These are phyloP conservation scores for Drosophila ficusphila DNA, from an alignment of 1,140 invertebrate genomes.

Conservation along the genomic window DNA sequence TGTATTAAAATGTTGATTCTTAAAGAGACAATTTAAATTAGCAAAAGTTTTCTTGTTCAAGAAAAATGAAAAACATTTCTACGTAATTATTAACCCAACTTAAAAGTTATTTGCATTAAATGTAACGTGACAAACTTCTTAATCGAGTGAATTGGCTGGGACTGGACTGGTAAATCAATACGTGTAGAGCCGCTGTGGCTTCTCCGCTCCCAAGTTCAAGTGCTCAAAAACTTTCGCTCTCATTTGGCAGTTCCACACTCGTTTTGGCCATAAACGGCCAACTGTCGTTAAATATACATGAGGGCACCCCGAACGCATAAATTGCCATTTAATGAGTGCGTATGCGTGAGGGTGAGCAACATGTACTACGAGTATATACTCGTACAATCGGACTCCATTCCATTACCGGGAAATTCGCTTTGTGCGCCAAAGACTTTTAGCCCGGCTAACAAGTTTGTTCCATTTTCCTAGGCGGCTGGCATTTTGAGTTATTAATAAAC, in stretches of 20 bases:
- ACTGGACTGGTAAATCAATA: slow-evolving; percentile 8
- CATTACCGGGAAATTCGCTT: slow-evolving; percentile 52
- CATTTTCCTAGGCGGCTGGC: slow-evolving; percentile 50
- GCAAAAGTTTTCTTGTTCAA: too few species aligned
- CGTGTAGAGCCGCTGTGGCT: not conserved
- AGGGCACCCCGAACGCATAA: slow-evolving; percentile 29
- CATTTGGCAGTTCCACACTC: slow-evolving; percentile 8
- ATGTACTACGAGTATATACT: slow-evolving; percentile 34
- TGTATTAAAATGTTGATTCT: too few species aligned
- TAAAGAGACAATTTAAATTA: too few species aligned
- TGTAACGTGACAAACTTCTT: too few species aligned
- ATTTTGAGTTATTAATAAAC: slow-evolving; percentile 75
- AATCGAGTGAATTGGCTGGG: not conserved
- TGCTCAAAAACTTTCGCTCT: slow-evolving; percentile 9
- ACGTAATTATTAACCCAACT: too few species aligned
- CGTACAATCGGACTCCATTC: slow-evolving; percentile 53
- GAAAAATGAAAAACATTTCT: too few species aligned
- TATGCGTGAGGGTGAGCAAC: slow-evolving; percentile 22
- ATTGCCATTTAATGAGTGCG: slow-evolving; percentile 33
- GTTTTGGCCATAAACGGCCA: slow-evolving; percentile 39
- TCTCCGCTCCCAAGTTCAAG: not conserved
- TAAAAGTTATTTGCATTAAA: too few species aligned
- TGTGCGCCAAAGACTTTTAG: slow-evolving; percentile 39
- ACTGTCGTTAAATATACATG: slow-evolving; percentile 35
- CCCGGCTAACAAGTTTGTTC: slow-evolving; percentile 66